These are phyloP conservation scores for Mercenaria mercenaria DNA, from an alignment of 1,140 invertebrate genomes.

Conservation along the genomic window DNA sequence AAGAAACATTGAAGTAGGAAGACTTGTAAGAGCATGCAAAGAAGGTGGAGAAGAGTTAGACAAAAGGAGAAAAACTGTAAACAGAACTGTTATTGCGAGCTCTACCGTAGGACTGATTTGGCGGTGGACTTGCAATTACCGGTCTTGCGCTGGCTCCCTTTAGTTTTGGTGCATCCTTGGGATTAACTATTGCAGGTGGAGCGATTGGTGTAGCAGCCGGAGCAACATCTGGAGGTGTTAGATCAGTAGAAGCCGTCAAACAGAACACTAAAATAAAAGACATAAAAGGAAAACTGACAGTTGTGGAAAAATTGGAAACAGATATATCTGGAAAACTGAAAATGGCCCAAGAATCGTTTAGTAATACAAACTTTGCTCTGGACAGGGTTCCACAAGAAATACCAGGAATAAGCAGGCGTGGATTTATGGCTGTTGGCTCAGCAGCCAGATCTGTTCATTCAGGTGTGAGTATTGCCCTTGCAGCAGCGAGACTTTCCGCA, in stretches of 20 bases:
- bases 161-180: constrained; percentile 12
- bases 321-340: no score
- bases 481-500: background rate
- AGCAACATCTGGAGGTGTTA: background rate
- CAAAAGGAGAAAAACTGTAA: background rate
- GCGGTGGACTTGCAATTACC: background rate
- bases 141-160: background rate
- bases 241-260: background rate
- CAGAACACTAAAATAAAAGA: background rate
- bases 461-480: background rate
- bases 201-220: background rate
- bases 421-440: background rate
- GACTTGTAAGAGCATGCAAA: background rate
- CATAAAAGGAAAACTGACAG: background rate
- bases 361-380: background rate
- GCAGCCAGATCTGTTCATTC: background rate
- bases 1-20: background rate
- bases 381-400: background rate
- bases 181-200: background rate
- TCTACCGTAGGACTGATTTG: background rate
- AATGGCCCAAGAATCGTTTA: background rate
- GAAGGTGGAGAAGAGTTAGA: background rate
- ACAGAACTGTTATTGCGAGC: background rate
- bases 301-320: background rate
- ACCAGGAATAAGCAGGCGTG: background rate